phyloP scores from a whole-genome alignment of 2,797 vertebrate species.

The Cygnus olor region DNA sequence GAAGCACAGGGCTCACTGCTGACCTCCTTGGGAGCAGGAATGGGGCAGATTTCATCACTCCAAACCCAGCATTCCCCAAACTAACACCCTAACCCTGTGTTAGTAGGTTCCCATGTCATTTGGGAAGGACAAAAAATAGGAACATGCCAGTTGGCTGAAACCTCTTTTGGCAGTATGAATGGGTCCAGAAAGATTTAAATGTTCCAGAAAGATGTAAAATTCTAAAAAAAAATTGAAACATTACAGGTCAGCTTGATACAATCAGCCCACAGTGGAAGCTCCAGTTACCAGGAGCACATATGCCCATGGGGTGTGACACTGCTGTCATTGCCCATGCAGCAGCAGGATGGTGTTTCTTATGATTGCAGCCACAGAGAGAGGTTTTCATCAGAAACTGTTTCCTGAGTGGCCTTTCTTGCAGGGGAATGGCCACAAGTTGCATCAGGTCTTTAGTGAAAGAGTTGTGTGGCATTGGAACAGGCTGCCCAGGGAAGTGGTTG shows the following conservation, averaged over 20 bases:
- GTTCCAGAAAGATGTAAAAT: background rate
- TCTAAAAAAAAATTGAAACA: background rate
- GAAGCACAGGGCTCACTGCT: background rate
- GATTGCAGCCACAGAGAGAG: background rate
- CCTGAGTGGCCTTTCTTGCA: background rate
- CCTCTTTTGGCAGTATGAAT: background rate
- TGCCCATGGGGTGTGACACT: rapidly evolving
- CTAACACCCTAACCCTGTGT: background rate
- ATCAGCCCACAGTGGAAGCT: background rate
- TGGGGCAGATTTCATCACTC: background rate
- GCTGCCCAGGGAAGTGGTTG: no score
- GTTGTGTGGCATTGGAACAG: no score
- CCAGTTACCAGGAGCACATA: no score
- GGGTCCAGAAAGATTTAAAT: background rate
- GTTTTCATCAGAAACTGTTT: background rate
- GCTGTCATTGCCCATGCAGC: rapidly evolving
- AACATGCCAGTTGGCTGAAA: background rate
- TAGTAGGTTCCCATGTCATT: background rate
- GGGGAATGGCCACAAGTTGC: background rate
- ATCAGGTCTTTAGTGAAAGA: no score
- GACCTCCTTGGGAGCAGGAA: no score
- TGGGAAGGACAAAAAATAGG: background rate
- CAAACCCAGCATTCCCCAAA: background rate
- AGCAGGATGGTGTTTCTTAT: background rate
- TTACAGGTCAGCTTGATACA: background rate